phyloP scores from a whole-genome alignment of 53 echinoderm and acorn worm genomes.

The Stichopus horrens region DNA sequence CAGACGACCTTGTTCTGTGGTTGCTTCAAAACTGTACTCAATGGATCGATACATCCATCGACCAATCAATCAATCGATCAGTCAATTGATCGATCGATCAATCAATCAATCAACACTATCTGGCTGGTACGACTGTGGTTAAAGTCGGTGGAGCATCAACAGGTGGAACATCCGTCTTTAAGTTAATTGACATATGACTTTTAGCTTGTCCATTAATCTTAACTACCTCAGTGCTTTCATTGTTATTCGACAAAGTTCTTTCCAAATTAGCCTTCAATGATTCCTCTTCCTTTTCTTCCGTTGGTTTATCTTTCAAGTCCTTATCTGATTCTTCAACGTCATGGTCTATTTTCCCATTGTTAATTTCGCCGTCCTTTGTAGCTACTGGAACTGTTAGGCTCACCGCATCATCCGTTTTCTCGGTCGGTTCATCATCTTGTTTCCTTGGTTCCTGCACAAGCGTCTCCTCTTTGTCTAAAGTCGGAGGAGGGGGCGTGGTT shows the following conservation, averaged over 20 bases:
- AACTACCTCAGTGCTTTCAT: conserved; percentile 20
- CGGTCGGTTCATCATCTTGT: neutral
- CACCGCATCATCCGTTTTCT: conserved; percentile 9
- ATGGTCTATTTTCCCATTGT: neutral
- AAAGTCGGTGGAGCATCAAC: conserved; percentile 14
- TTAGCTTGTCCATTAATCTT: conserved; percentile 16
- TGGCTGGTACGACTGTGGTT: conserved; percentile 28
- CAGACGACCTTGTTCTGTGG: too few species aligned
- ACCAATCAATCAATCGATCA: neutral
- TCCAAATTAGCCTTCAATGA: neutral
- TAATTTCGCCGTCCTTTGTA: neutral
- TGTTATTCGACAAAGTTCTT: conserved; percentile 29
- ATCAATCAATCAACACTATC: neutral
- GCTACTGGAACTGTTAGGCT: neutral
- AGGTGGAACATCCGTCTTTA: conserved; percentile 16
- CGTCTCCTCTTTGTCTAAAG: neutral
- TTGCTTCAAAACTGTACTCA: too few species aligned
- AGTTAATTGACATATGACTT: conserved; percentile 1
- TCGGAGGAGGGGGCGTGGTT: conserved; percentile 1
- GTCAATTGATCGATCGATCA: neutral
- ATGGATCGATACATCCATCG: too few species aligned
- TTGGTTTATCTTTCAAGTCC: neutral
- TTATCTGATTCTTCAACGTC: neutral
- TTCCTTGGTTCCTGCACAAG: neutral
- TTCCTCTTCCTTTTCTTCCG: neutral